Evolutionary conservation across 2,797 vertebrate genomes (phyloP).

Genomic region (Aulostomus chinensis): DNA sequence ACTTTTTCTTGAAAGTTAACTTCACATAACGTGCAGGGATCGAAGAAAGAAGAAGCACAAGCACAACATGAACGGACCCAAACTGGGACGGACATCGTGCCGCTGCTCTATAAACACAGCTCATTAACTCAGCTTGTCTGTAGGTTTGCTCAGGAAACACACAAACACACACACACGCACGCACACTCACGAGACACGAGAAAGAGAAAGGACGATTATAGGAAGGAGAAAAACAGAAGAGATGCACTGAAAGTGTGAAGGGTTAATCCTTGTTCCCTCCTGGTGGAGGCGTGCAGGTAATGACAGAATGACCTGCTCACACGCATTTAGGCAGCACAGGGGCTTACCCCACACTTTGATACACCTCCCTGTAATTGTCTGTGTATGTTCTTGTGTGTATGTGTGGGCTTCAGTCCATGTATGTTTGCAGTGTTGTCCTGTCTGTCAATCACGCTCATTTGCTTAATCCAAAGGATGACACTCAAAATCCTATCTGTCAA

Average conservation of each 20-base stretch:
- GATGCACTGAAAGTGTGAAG: constrained; percentile 50
- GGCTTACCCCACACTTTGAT: constrained; percentile 73
- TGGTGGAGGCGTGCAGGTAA: constrained; percentile 30
- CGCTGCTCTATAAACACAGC: too few relatives aligned
- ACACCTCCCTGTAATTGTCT: constrained; percentile 74
- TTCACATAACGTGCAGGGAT: too few relatives aligned
- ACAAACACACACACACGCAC: constrained; percentile 2
- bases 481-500: constrained; percentile 77
- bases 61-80: too few relatives aligned
- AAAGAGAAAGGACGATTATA: constrained; percentile 26
- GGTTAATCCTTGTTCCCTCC: constrained; percentile 46
- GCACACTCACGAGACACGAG: constrained; percentile 22
- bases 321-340: constrained; percentile 50
- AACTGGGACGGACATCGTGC: too few relatives aligned
- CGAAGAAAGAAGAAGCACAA: too few relatives aligned
- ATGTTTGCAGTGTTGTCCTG: constrained; percentile 68
- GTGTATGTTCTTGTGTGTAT: constrained; percentile 50
- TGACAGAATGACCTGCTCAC: constrained; percentile 54
- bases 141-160: too few relatives aligned
- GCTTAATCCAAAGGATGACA: constrained; percentile 79
- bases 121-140: background rate
- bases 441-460: constrained; percentile 79
- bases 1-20: too few relatives aligned
- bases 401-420: constrained; percentile 32
- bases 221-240: constrained; percentile 28